These are phyloP conservation scores for Brachionus koreanus DNA, from an alignment of 1,140 invertebrate species.

Conservation along the genomic window DNA sequence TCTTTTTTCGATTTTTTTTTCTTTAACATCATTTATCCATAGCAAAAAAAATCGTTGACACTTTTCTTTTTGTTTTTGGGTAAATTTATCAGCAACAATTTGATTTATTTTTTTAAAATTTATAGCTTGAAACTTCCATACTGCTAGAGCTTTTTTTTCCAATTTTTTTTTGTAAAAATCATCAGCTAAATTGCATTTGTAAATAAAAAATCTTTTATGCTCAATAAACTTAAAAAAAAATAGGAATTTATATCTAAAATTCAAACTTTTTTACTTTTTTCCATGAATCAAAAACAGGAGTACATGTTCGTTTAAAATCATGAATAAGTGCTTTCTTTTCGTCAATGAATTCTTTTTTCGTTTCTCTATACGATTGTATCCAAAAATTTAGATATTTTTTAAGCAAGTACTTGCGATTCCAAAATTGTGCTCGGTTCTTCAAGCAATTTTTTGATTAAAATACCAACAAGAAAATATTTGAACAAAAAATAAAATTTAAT, in stretches of 20 bases:
- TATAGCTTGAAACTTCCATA: neutral
- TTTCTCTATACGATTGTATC: neutral
- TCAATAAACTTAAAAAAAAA: conserved; percentile 2
- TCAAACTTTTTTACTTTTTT: neutral
- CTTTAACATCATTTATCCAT: neutral
- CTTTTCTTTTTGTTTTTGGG: conserved; percentile 5
- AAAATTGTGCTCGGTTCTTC: neutral
- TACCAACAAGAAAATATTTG: neutral
- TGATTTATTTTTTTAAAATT: conserved; percentile 24
- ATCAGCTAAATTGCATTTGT: conserved; percentile 1
- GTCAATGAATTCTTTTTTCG: neutral
- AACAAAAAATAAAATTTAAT: too few relatives aligned
- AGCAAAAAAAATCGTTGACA: neutral
- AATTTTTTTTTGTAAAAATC: neutral
- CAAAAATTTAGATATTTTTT: neutral
- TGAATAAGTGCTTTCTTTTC: neutral
- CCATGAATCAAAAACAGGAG: neutral
- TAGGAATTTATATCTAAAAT: neutral
- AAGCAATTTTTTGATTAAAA: neutral
- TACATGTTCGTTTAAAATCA: neutral
- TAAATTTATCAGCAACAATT: neutral
- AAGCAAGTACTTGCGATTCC: neutral
- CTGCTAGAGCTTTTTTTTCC: neutral
- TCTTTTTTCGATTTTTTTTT: conserved; percentile 1
- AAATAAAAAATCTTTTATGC: neutral